Conservation (phyloP, 2,113 vertebrate genomes). For the Marmota flaviventris region DNA sequence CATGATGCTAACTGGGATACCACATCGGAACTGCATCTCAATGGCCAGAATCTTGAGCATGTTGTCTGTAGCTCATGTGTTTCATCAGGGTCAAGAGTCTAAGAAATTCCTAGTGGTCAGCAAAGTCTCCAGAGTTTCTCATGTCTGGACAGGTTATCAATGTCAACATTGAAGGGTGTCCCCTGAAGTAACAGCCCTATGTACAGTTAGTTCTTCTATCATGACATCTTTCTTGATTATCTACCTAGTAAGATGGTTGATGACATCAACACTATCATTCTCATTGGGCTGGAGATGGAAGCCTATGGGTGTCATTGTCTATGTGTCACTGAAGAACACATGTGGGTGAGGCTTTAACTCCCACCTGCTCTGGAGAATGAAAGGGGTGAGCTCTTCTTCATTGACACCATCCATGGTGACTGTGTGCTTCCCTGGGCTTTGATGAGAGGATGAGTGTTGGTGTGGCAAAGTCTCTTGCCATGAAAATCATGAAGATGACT, state of each 20-base stretch:
- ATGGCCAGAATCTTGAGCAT: constrained; percentile 96
- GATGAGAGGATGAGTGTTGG: constrained; percentile 93
- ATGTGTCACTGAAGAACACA: constrained; percentile 95
- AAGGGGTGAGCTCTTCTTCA: constrained; percentile 95
- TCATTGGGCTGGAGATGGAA: constrained; percentile 90
- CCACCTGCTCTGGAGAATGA: constrained; percentile 93
- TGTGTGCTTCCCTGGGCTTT: constrained; percentile 91
- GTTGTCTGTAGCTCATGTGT: constrained; percentile 97
- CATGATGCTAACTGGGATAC: constrained; percentile 97
- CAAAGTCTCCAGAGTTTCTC: constrained; percentile 94
- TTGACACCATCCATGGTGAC: constrained; percentile 80
- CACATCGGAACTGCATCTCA: constrained; percentile 97
- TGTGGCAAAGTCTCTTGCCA: constrained; percentile 98
- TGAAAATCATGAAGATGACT: constrained; percentile 96
- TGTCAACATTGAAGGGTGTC: constrained; percentile 95
- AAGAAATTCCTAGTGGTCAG: constrained; percentile 92
- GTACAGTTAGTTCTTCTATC: constrained; percentile 82
- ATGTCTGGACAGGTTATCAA: constrained; percentile 90
- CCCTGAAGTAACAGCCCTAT: constrained; percentile 89
- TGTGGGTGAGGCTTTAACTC: constrained; percentile 86
- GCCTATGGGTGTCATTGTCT: constrained; percentile 97
- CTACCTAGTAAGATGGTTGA: constrained; percentile 86
- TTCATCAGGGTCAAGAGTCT: constrained; percentile 93
- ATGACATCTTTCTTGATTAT: constrained; percentile 93
- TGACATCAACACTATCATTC: constrained; percentile 87